Conservation (phyloP, 1,140 invertebrate genomes). For the Triops longicaudatus region DNA sequence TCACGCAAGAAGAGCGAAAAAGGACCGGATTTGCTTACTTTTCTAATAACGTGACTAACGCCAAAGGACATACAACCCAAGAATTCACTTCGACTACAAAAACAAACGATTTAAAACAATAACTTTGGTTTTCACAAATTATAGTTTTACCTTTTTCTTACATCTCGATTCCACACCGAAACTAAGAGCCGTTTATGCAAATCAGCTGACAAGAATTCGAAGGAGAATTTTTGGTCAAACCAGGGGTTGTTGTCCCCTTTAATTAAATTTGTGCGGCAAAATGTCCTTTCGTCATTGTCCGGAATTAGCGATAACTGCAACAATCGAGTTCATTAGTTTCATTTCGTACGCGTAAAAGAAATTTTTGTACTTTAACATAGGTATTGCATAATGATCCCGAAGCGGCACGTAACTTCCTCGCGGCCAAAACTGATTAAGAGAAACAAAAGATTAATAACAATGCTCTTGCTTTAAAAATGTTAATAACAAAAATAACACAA, state of each 20-base stretch:
- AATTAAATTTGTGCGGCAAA: slow-evolving; percentile 43
- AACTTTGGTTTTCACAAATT: background rate
- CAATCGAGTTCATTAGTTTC: slow-evolving; percentile 24
- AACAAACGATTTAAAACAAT: slow-evolving; percentile 21
- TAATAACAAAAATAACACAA: no score
- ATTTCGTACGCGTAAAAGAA: background rate
- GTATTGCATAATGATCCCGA: slow-evolving; percentile 34
- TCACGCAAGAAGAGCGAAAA: background rate
- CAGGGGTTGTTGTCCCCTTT: slow-evolving; percentile 39
- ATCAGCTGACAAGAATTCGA: slow-evolving; percentile 42
- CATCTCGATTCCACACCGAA: slow-evolving; percentile 45
- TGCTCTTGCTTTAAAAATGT: no score
- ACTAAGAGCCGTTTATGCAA: slow-evolving; percentile 42
- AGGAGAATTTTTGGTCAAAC: slow-evolving; percentile 46
- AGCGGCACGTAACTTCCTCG: background rate
- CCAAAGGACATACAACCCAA: slow-evolving; percentile 69
- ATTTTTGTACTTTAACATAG: slow-evolving; percentile 36
- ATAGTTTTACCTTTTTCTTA: slow-evolving; percentile 39
- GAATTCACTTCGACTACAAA: slow-evolving; percentile 64
- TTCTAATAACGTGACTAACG: slow-evolving; percentile 54
- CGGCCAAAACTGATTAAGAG: slow-evolving; percentile 22
- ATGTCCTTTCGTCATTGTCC: slow-evolving; percentile 40
- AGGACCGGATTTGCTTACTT: slow-evolving; percentile 41
- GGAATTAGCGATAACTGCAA: slow-evolving; percentile 38
- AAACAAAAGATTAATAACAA: slow-evolving; percentile 21